Base-by-base conservation (phyloP, 2,888 invertebrate genomes). In the Coelopa pilipes region DNA sequence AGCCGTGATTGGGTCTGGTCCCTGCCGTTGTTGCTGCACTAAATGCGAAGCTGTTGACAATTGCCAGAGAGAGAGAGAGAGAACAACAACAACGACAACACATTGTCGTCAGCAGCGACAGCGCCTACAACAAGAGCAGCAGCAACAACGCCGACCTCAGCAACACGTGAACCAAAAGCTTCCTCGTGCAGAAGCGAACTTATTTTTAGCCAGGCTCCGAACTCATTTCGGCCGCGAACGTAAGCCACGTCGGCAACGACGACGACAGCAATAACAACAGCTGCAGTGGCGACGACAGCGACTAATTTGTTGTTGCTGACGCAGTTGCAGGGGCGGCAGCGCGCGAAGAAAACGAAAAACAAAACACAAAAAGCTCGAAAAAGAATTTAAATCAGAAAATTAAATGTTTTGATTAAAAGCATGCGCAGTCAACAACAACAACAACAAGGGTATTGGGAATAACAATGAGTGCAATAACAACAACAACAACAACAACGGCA, bases 141-240 rank as follows among this genome's bases (percentile, higher is more conserved):
- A 69, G 45, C 53, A 53, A 24, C 45, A 67, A 15, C 15, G n/a
- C 45, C 12, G 45, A 5, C 7, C 7, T 45, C n/a, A 47, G 66
- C 17, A 55, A 59, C 47, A 66, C 66, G 66, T 66, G 66, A 66
- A 66, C 50, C 50, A 13, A 45, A 10, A 66, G 24, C 66, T 66
- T 66, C 66, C 66, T 66, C 50, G 66, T 66, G 50, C 19, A 50
- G 21, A 49, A 50, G n/a, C 12, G 24, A 66, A 46, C 12, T 65
- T 65, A 47, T 65, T 65, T 65, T 65, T 19, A 47, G 46, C 65
- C 46, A 19, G 19, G 11, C 49, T 47, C 19, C 21, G n/a, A 7
- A 47, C n/a, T 17, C n/a, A 21, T 19, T 47, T 13, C n/a, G 19
- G 19, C 13, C 53, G n/a, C 15, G 15, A 62, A 62, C 21, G 21